A percentile compares a stretch with the other conserved stretches of the same genome.
These are phyloP conservation scores for Pseudochirops cupreus DNA, from an alignment of 2,797 vertebrate species.

Conservation along the genomic window DNA sequence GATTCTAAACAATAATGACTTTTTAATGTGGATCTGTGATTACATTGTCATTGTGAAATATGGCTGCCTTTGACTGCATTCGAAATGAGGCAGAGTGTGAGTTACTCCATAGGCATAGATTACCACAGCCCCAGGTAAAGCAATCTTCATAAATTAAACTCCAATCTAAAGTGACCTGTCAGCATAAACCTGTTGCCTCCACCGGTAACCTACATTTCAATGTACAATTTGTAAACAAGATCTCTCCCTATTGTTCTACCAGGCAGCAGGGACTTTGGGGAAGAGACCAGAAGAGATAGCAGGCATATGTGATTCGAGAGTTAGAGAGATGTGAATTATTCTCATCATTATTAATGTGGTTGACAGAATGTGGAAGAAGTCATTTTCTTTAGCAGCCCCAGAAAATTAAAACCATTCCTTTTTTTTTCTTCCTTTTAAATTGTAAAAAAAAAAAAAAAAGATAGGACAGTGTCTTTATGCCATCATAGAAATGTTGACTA, in stretches of 20 bases:
- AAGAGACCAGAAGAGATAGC: background rate
- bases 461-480: background rate
- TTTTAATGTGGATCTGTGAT: slow-evolving; percentile 99
- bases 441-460: background rate
- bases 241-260: slow-evolving; percentile 79
- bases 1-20: slow-evolving; percentile 99
- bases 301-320: background rate
- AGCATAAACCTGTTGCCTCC: slow-evolving; percentile 87
- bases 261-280: background rate
- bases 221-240: slow-evolving; percentile 84
- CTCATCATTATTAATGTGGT: background rate
- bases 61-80: slow-evolving; percentile 92
- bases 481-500: background rate
- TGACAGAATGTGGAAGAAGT: background rate
- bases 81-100: slow-evolving; percentile 93
- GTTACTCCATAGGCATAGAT: slow-evolving; percentile 92
- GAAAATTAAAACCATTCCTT: background rate
- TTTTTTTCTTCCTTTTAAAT: background rate
- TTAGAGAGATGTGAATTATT: background rate
- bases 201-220: slow-evolving; percentile 84
- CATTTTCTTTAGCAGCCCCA: background rate
- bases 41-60: slow-evolving; percentile 99
- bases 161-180: slow-evolving; percentile 95
- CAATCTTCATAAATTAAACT: slow-evolving; percentile 99
- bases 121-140: slow-evolving; percentile 92